Percentiles rank a stretch among this genome's conserved stretches.
Conservation (phyloP, 2,797 vertebrate genomes). For the Lates japonicus region DNA sequence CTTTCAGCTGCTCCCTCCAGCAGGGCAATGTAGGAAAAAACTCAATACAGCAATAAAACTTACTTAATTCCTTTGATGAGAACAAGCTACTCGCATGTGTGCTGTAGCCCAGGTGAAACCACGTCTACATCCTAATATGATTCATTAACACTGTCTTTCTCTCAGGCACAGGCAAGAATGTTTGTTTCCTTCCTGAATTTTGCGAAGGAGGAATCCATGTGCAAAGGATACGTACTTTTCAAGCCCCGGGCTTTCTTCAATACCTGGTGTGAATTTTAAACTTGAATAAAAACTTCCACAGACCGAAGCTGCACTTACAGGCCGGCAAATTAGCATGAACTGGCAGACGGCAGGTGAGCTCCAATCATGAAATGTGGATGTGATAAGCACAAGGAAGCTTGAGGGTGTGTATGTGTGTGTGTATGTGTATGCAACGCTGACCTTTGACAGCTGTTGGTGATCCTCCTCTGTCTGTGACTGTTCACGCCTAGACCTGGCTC, state of each 20-base stretch:
- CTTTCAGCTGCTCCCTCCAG: conserved; percentile 20
- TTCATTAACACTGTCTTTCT: conserved; percentile 52
- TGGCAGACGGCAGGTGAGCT: not conserved
- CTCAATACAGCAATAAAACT: conserved; percentile 43
- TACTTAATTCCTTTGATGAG: conserved; percentile 66
- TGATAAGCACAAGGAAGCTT: not conserved
- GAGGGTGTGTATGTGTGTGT: not conserved
- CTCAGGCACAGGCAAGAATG: conserved; percentile 62
- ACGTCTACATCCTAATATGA: conserved; percentile 70
- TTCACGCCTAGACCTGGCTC: conserved; percentile 90
- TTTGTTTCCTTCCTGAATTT: conserved; percentile 84
- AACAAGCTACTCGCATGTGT: conserved; percentile 55
- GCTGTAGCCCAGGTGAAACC: conserved; percentile 43
- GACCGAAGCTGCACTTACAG: not conserved
- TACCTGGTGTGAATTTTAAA: not conserved
- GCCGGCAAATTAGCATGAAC: not conserved
- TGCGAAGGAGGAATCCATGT: conserved; percentile 71
- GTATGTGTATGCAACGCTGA: conserved; percentile 66
- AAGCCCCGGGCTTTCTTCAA: rapidly evolving
- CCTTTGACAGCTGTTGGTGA: conserved; percentile 91
- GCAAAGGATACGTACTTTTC: not conserved
- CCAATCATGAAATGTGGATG: conserved; percentile 3
- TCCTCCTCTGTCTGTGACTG: conserved; percentile 88
- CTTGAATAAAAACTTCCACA: not conserved
- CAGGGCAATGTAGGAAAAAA: conserved; percentile 9